A percentile compares a stretch with the other conserved stretches of the same genome.
These are phyloP conservation scores for Acrobasis repandana DNA, from an alignment of 2,888 invertebrate genomes.

Conservation along the genomic window DNA sequence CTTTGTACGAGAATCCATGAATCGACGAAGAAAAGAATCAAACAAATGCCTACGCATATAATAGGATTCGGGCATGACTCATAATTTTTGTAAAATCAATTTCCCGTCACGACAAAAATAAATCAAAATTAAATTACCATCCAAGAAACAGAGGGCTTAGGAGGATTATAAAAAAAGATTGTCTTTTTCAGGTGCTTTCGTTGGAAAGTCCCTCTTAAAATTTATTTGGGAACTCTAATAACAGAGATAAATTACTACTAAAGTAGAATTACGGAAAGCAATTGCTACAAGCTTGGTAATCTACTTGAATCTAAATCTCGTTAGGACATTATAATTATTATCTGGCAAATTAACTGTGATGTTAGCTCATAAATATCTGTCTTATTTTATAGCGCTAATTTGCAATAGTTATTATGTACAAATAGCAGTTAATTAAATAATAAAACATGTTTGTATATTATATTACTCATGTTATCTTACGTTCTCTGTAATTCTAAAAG, in stretches of 20 bases:
- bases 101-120: background rate
- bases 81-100: background rate
- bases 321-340: slow-evolving; percentile 4
- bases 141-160: background rate
- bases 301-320: slow-evolving; percentile 22
- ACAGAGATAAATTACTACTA: slow-evolving; percentile 40
- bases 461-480: background rate
- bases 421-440: background rate
- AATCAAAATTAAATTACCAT: background rate
- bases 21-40: too few relatives aligned
- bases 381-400: slow-evolving; percentile 1
- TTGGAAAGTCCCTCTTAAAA: background rate
- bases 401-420: background rate
- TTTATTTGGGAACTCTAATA: background rate
- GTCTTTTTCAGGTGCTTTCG: background rate
- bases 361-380: background rate
- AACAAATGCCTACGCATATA: too few relatives aligned
- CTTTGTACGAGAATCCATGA: too few relatives aligned
- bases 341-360: background rate
- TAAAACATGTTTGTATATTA: background rate
- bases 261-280: slow-evolving; percentile 35
- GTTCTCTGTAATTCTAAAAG: too few relatives aligned
- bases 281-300: background rate
- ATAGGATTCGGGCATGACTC: background rate
- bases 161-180: background rate